Base-by-base conservation (phyloP, 2,888 invertebrate genomes). In the Autographa pulchrina region DNA sequence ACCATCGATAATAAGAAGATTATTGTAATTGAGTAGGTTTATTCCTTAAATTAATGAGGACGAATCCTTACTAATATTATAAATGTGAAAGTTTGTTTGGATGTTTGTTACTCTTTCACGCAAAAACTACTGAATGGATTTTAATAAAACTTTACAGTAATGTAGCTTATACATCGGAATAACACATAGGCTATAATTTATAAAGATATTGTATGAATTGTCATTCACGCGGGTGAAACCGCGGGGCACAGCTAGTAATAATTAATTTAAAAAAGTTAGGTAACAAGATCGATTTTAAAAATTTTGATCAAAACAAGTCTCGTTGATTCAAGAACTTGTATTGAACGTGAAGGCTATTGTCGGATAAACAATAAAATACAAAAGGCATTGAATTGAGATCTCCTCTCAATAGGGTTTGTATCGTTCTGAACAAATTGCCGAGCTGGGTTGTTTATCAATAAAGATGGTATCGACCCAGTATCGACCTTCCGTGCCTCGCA, bases 391-490 rank as follows among this genome's bases (percentile, higher is more conserved):
- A 63, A 56, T 25, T 62, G 43, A n/a, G 25, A 68, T 59, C 35
- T 58, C 25, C 35, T 64, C 31, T 62, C 58, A 70, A 62, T 67
- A 62, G 56, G 38, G 62, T 72, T 75, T 78, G 58, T 76, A 69
- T 56, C 68, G 31, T 70, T 59, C 20, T 20, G 59, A 61, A 62
- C 41, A 38, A 63, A 74, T 63, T 62, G 62, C 54, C 59, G 58
- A 70, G 38, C 68, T 32, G 58, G 72, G 43, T 35, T 67, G 76
- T 67, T 79, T 76, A 73, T 68, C 69, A 69, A 71, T 78, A 64
- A 72, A 62, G 11, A 64, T 52, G n/a, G 25, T 65, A 76, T 73
- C 73, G 59, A 68, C 54, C 54, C 13, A 25, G 13, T 77, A 59
- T 63, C 48, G 43, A 76, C 52, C 43, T 56, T 48, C 54, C 13